Percentiles rank a stretch among this genome's conserved stretches.
Conservation (phyloP, 1,140 invertebrate species). For the Aradophagus sp. region DNA sequence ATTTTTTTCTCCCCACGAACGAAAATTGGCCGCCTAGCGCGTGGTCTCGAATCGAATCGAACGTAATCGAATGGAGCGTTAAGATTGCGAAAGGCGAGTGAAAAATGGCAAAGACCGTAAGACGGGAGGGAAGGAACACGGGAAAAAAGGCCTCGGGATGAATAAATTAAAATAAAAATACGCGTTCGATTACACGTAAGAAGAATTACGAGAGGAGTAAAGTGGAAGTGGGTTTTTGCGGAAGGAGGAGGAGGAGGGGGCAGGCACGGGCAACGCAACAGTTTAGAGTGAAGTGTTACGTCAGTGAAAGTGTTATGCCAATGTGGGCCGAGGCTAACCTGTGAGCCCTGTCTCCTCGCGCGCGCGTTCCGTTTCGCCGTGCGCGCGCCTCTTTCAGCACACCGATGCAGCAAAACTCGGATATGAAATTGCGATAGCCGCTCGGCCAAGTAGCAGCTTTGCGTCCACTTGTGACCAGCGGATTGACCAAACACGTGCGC, state of each 20-base stretch:
- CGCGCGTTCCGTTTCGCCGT: constrained; percentile 27
- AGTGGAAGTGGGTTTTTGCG: constrained; percentile 52
- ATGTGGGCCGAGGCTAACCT: constrained; percentile 76
- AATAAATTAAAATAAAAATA: constrained; percentile 44
- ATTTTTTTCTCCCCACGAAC: too few relatives aligned
- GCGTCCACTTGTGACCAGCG: constrained; percentile 16
- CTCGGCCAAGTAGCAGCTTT: constrained; percentile 7
- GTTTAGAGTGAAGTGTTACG: constrained; percentile 75
- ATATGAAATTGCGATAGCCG: constrained; percentile 49
- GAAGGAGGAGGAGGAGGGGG: constrained; percentile 29
- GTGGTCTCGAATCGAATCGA: too few relatives aligned
- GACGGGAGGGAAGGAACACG: constrained; percentile 2
- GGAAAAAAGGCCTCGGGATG: constrained; percentile 19
- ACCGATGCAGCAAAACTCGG: constrained; percentile 40
- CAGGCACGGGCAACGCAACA: constrained; percentile 66
- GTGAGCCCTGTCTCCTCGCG: constrained; percentile 58
- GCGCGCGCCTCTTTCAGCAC: constrained; percentile 35
- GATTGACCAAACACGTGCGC: constrained; percentile 58
- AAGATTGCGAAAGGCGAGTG: too few relatives aligned
- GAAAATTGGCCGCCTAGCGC: too few relatives aligned
- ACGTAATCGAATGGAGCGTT: too few relatives aligned
- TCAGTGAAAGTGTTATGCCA: constrained; percentile 76
- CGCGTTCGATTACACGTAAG: constrained; percentile 36
- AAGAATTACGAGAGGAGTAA: constrained; percentile 48
- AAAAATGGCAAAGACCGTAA: not conserved